phyloP scores from a whole-genome alignment of 2,113 vertebrate species.

The Mormoops blainvillei region DNA sequence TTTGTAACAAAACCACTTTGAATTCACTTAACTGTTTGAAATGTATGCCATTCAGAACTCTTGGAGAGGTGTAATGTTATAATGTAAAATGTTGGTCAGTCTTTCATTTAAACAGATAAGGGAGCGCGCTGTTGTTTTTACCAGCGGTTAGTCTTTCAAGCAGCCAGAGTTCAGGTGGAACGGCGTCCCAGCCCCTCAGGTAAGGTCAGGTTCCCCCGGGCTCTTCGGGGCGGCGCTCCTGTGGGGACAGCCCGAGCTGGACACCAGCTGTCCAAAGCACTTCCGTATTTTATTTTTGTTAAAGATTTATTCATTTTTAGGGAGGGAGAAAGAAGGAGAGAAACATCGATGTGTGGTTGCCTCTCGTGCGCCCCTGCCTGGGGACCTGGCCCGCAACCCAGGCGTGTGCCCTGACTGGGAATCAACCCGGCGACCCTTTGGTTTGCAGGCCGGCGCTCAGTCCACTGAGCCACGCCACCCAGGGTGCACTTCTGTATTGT shows the following conservation, averaged over 20 bases:
- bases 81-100: not conserved
- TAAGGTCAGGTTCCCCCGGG: fast-evolving
- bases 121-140: not conserved
- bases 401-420: too few species aligned
- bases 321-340: too few species aligned
- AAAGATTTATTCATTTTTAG: too few species aligned
- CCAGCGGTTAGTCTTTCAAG: not conserved
- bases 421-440: too few species aligned
- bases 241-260: not conserved
- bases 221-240: not conserved
- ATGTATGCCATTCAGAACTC: not conserved
- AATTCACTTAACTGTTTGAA: not conserved
- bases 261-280: not conserved
- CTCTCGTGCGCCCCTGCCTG: too few species aligned
- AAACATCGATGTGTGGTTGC: too few species aligned
- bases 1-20: not conserved
- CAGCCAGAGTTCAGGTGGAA: not conserved
- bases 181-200: not conserved
- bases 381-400: too few species aligned
- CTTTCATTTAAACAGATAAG: not conserved
- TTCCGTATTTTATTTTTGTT: too few species aligned
- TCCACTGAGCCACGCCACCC: too few species aligned
- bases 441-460: too few species aligned
- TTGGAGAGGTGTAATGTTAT: not conserved
- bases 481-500: not conserved